Percentiles rank a stretch among this genome's conserved stretches.
These are phyloP conservation scores for Denticeps clupeoides DNA, from an alignment of 2,797 vertebrate species.

Conservation along the genomic window DNA sequence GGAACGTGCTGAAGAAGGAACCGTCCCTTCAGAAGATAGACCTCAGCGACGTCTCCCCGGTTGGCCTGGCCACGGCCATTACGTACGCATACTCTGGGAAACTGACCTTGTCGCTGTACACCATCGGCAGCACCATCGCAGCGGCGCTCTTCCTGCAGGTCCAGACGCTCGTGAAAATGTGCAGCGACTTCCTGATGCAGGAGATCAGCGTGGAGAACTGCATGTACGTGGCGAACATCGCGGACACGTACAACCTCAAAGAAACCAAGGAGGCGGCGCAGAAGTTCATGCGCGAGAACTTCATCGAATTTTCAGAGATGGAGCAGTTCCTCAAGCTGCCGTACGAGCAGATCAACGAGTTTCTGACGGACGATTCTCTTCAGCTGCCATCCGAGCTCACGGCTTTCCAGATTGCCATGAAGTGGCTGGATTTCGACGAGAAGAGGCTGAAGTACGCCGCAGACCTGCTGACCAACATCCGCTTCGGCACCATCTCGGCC, in stretches of 20 bases:
- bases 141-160: conserved; percentile 87
- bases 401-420: conserved; percentile 96
- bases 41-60: conserved; percentile 81
- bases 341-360: conserved; percentile 95
- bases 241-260: conserved; percentile 87
- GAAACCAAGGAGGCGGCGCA: conserved; percentile 80
- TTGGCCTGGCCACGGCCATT: conserved; percentile 87
- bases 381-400: conserved; percentile 93
- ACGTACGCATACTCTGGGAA: conserved; percentile 94
- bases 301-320: conserved; percentile 96
- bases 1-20: conserved; percentile 86
- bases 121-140: conserved; percentile 92
- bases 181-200: conserved; percentile 90
- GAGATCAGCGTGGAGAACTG: conserved; percentile 96
- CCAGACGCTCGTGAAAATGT: conserved; percentile 89
- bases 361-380: conserved; percentile 86
- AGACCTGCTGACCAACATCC: conserved; percentile 82
- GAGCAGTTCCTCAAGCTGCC: conserved; percentile 98
- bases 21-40: conserved; percentile 79
- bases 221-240: conserved; percentile 93
- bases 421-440: conserved; percentile 96
- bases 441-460: conserved; percentile 89
- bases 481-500: conserved; percentile 95
- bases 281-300: conserved; percentile 95
- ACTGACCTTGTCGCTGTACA: conserved; percentile 89